A percentile compares a stretch with the other conserved stretches of the same genome.
Conservation (phyloP, 2,113 vertebrate genomes). For the Gopherus flavomarginatus region DNA sequence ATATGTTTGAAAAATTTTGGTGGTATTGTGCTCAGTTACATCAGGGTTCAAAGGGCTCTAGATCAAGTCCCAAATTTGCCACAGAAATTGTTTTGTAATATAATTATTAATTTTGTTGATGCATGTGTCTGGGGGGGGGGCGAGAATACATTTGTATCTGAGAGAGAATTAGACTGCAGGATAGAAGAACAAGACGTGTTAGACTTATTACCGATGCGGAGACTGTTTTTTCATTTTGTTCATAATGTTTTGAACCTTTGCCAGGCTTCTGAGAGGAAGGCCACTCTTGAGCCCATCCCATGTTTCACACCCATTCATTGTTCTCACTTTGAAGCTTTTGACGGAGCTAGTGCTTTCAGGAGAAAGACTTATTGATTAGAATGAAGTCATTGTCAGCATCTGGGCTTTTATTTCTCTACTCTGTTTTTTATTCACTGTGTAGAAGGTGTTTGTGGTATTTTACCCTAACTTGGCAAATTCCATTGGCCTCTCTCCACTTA, state of each 20-base stretch:
- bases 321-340: conserved; percentile 69
- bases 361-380: conserved; percentile 60
- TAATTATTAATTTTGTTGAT: background rate
- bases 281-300: background rate
- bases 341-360: conserved; percentile 67
- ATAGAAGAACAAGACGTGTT: conserved; percentile 6
- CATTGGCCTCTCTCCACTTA: background rate
- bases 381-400: conserved; percentile 29
- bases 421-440: conserved; percentile 18
- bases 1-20: background rate
- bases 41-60: background rate
- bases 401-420: conserved; percentile 34
- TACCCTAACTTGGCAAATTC: conserved; percentile 46
- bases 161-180: background rate
- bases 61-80: background rate
- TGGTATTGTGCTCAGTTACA: background rate
- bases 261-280: conserved; percentile 40
- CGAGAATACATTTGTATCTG: conserved; percentile 32
- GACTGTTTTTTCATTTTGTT: conserved; percentile 55
- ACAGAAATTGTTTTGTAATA: background rate
- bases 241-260: conserved; percentile 44
- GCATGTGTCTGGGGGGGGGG: background rate
- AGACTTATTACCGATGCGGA: conserved; percentile 32
- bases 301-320: conserved; percentile 61
- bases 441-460: conserved; percentile 7